A percentile compares a stretch with the other conserved stretches of the same genome.
These are phyloP conservation scores for Hyperoodon ampullatus DNA, from an alignment of 2,113 vertebrate species.

Conservation along the genomic window DNA sequence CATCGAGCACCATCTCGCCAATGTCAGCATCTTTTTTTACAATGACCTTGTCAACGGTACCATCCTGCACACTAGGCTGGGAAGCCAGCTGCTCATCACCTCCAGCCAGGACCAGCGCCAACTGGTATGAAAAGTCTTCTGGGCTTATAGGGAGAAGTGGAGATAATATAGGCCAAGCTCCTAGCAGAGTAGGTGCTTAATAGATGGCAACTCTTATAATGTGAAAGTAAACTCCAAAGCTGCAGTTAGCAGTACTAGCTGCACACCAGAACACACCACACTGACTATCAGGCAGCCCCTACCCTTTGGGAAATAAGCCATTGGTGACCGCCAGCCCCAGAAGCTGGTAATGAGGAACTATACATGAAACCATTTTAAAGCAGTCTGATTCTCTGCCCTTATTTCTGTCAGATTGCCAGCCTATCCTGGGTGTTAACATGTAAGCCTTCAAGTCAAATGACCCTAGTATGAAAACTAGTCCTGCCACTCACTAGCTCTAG, in stretches of 20 bases:
- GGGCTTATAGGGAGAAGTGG: neutral
- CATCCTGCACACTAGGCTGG: constrained; percentile 87
- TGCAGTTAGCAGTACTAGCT: neutral
- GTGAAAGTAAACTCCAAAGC: neutral
- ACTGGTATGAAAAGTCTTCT: constrained; percentile 25
- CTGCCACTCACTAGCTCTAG: neutral
- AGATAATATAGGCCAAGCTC: neutral
- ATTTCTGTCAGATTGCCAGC: neutral
- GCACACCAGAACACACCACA: fast-evolving
- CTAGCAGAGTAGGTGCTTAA: neutral
- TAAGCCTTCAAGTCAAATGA: neutral
- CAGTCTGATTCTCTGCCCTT: neutral
- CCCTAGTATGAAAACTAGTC: neutral
- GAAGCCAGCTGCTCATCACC: constrained; percentile 87
- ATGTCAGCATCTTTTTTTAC: constrained; percentile 83
- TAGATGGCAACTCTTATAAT: neutral
- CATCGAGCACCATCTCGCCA: constrained; percentile 92
- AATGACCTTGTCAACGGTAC: constrained; percentile 90
- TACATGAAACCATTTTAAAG: neutral
- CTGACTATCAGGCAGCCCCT: no score
- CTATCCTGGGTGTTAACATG: neutral
- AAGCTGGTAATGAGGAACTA: neutral
- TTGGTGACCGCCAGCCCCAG: neutral
- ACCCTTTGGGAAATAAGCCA: neutral
- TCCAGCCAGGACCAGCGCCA: constrained; percentile 72